Evolutionary conservation across 2,797 vertebrate species (phyloP), one percentile per base, ranked within the genome.

Genomic region (Lithobates pipiens): DNA sequence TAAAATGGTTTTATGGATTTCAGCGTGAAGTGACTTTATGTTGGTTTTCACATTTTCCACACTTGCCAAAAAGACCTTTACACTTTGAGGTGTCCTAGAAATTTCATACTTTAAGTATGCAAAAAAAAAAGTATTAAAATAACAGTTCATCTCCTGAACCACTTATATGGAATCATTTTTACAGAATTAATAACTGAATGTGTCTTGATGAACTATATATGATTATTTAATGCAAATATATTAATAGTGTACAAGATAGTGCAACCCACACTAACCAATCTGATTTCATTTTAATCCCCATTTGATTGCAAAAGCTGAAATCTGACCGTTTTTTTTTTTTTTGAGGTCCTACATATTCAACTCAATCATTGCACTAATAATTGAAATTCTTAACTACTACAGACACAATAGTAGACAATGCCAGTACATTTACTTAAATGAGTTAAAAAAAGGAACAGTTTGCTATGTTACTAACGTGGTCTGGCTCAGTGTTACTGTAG

Each of bases 1-100:
- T 91, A 86, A 89, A 85, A 88, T n/a, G 86, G 71, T 25, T 80
- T 74, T 72, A 83, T 18, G 27, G 86, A 32, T 84, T 75, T 82
- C 42, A 73, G n/a, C 25, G 0, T 74, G 44, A 36, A 10, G 3
- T 54, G 16, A 44, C 65, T 73, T 34, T 81, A 78, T 79, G 76
- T 73, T 75, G 82, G 29, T 61, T 34, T 70, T 72, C 68, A 72
- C 57, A 61, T 70, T 83, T 68, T 75, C 39, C 54, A 67, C 54
- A 42, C 81, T 46, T 79, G 80, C 13, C 70, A 75, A 79, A 67
- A 74, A 73, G 11, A 78, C 23, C 36, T 68, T 65, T n/a, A 3
- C 67, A 82, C 36, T 81, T 68, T 54, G 57, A 83, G 25, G 15
- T 71, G n/a, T 61, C 80, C 80, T 68, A 74, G 46, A 69, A 79